Conservation (phyloP, 2,113 vertebrate species). For the Brachypteracias leptosomus region DNA sequence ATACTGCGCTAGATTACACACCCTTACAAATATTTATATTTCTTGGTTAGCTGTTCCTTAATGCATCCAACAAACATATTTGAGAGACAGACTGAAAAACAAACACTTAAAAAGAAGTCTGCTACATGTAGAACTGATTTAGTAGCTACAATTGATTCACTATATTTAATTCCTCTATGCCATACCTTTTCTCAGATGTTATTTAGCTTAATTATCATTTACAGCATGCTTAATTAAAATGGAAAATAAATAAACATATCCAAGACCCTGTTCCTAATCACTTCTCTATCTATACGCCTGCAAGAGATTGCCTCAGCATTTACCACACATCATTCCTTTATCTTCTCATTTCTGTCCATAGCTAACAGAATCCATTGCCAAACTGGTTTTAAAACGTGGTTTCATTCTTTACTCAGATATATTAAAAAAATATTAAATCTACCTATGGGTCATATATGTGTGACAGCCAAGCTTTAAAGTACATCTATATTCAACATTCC, state of each 20-base stretch:
- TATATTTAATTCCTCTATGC: not conserved
- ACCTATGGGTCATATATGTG: not conserved
- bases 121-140: not conserved
- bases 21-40: not conserved
- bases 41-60: not conserved
- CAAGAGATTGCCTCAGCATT: not conserved
- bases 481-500: not conserved
- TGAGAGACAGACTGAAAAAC: not conserved
- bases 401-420: not conserved
- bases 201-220: not conserved
- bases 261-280: not conserved
- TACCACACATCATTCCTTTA: not conserved
- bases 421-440: not conserved
- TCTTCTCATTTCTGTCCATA: not conserved
- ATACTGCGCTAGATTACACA: not conserved
- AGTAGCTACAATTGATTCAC: not conserved
- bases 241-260: not conserved
- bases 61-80: not conserved
- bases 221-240: not conserved
- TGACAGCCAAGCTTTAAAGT: not conserved
- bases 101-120: not conserved
- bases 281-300: not conserved
- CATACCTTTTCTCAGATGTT: not conserved
- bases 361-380: not conserved
- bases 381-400: not conserved